Evolutionary conservation across 2,888 invertebrate species (phyloP).

Genomic region (Odontocerum albicorne): DNA sequence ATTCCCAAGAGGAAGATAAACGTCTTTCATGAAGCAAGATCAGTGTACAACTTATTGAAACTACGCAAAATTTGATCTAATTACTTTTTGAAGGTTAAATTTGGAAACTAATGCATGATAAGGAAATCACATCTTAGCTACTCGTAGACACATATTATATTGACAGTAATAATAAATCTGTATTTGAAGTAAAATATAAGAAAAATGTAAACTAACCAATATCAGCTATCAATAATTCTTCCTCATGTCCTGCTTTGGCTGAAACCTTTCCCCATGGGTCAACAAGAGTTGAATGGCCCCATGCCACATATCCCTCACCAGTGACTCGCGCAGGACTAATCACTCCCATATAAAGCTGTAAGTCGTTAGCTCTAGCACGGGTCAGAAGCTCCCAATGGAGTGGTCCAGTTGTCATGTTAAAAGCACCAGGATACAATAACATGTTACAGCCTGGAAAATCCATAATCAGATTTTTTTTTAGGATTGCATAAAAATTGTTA

Average conservation of each 20-base stretch:
- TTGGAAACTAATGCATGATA: too few species aligned
- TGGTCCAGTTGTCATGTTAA: constrained; percentile 96
- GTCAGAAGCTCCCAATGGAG: constrained; percentile 89
- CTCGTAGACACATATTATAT: background rate
- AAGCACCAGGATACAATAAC: constrained; percentile 91
- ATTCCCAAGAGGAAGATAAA: too few species aligned
- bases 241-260: constrained; percentile 67
- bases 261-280: constrained; percentile 84
- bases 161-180: background rate
- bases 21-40: too few species aligned
- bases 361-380: constrained; percentile 81
- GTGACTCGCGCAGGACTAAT: constrained; percentile 81
- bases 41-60: too few species aligned
- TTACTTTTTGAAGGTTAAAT: too few species aligned
- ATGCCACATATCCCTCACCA: constrained; percentile 77
- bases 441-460: constrained; percentile 71
- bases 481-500: too few species aligned
- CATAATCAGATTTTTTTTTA: too few species aligned
- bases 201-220: constrained; percentile 59
- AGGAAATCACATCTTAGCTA: too few species aligned
- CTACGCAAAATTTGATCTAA: too few species aligned
- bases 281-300: constrained; percentile 83
- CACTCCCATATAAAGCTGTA: constrained; percentile 85
- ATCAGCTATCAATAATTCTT: constrained; percentile 72
- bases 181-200: background rate